phyloP scores from a whole-genome alignment of 2,113 vertebrate genomes.

The Brienomyrus longianalis region DNA sequence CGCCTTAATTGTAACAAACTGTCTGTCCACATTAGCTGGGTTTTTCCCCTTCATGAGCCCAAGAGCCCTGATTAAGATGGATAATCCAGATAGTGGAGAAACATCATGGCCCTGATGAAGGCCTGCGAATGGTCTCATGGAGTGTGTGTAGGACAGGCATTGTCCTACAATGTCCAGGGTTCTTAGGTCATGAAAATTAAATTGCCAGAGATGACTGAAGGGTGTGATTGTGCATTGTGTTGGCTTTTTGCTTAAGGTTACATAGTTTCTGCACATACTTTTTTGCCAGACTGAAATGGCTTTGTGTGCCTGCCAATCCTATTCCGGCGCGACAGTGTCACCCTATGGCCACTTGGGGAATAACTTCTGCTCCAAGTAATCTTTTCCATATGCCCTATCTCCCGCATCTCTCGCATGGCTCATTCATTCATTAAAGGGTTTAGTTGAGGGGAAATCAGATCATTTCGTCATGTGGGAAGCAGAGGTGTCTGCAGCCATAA shows the following conservation, averaged over 20 bases:
- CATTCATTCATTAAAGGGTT: constrained; percentile 24
- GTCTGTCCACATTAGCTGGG: background rate
- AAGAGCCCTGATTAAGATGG: background rate
- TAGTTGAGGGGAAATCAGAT: constrained; percentile 37
- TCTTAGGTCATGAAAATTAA: background rate
- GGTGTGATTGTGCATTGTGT: constrained; percentile 33
- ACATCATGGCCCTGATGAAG: background rate
- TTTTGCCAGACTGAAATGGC: constrained; percentile 7
- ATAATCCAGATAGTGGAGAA: background rate
- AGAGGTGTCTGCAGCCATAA: constrained; percentile 17
- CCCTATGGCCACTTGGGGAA: constrained; percentile 43
- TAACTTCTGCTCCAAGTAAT: constrained; percentile 34
- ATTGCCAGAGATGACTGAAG: background rate
- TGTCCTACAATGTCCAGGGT: background rate
- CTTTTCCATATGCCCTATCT: constrained; percentile 43
- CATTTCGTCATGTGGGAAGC: constrained; percentile 26
- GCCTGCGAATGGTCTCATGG: background rate
- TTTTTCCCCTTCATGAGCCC: background rate
- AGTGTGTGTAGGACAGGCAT: background rate
- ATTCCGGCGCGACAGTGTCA: constrained; percentile 49
- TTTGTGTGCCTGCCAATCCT: constrained; percentile 13
- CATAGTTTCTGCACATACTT: constrained; percentile 27
- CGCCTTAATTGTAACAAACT: background rate
- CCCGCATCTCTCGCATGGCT: constrained; percentile 24
- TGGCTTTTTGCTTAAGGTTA: constrained; percentile 13